Conservation (phyloP, 2,797 vertebrate species). For the Agapornis canus region DNA sequence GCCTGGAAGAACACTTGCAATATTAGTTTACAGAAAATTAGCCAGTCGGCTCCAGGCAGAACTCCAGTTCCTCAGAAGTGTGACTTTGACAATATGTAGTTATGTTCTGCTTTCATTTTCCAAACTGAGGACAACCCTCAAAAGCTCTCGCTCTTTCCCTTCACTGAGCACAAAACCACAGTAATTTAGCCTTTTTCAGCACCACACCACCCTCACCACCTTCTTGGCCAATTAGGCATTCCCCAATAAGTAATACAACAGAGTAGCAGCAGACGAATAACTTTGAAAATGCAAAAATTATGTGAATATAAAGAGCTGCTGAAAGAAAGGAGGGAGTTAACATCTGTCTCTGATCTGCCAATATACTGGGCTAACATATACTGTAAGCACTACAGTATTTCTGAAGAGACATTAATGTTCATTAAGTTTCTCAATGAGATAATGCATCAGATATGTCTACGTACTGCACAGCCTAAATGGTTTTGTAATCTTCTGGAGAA, state of each 20-base stretch:
- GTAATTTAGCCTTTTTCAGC: neutral
- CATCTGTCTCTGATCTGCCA: neutral
- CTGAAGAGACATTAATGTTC: neutral
- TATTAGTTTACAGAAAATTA: neutral
- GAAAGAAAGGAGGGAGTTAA: neutral
- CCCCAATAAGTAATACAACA: neutral
- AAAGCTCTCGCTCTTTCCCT: neutral
- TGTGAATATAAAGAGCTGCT: neutral
- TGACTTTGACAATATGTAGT: neutral
- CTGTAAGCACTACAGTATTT: neutral
- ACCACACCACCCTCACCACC: neutral
- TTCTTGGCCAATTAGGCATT: neutral
- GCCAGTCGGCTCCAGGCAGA: neutral
- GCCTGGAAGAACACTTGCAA: slow-evolving; percentile 62
- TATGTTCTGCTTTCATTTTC: slow-evolving; percentile 5
- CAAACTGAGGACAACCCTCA: neutral
- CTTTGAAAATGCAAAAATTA: neutral
- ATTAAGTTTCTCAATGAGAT: neutral
- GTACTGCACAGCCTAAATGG: neutral
- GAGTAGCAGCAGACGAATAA: neutral
- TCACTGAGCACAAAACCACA: neutral
- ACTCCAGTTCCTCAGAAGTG: neutral
- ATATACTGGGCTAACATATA: neutral
- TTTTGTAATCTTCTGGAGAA: neutral
- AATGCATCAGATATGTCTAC: neutral